Conservation (phyloP, 2,888 invertebrate species). For the Cephalotes varians region DNA sequence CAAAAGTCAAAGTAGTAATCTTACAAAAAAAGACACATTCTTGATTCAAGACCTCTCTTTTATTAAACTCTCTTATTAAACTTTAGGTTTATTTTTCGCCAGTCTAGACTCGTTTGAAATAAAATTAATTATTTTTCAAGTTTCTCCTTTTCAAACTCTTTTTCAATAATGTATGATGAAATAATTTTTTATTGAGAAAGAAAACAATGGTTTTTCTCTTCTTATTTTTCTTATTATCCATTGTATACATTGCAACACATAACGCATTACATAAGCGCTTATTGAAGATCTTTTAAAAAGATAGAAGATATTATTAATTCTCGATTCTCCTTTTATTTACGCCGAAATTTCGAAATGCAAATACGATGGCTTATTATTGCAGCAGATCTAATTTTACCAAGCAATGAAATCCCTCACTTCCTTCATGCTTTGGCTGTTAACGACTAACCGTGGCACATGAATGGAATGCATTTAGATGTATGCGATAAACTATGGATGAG, state of each 20-base stretch:
- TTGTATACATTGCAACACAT: not conserved
- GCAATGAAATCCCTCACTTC: too few species aligned
- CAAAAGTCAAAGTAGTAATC: not conserved
- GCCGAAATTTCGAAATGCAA: too few species aligned
- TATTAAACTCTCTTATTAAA: not conserved
- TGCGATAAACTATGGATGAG: too few species aligned
- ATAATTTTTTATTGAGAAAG: not conserved
- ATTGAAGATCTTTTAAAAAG: not conserved
- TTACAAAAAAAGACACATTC: not conserved
- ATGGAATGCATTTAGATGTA: too few species aligned
- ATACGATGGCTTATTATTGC: too few species aligned
- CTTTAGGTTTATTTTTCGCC: not conserved
- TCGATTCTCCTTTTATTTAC: not conserved
- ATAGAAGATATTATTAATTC: conserved; percentile 5
- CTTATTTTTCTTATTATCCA: not conserved
- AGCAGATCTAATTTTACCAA: too few species aligned
- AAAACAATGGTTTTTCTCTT: not conserved
- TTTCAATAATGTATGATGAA: not conserved
- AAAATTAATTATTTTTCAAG: not conserved
- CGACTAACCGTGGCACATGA: too few species aligned
- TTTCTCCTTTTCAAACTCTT: not conserved
- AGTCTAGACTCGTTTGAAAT: not conserved
- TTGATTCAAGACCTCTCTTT: not conserved
- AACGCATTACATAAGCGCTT: not conserved
- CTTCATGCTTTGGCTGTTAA: too few species aligned